Base-by-base conservation (phyloP, 2,888 invertebrate species). In the Tetramorium bicarinatum region DNA sequence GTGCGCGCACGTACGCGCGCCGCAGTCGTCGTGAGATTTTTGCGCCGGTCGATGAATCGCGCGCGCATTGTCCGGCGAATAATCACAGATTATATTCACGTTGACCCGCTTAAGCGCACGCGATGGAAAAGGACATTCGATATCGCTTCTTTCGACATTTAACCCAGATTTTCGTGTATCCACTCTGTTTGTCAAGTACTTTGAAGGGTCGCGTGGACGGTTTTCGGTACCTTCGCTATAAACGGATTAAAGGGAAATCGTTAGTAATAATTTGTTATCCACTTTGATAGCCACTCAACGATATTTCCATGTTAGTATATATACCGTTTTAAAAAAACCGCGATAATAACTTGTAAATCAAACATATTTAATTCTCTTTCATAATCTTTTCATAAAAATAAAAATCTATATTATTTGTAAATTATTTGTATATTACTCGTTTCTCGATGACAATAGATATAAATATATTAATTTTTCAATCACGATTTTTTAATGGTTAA, bases 11-110 rank as follows among this genome's bases (percentile, higher is more conserved):
- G 38, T 44, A 18, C 25, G 41, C 75, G 38, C 62, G 8, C 21
- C 54, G 9, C 47, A 21, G 29, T 49, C 52, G 56, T 47, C 44
- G 29, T 34, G 67, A 29, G 52, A 79, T 52, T 67, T 25, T 80
- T 67, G 21, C 59, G 44, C 56, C 44, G 79, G 38, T 47, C 81
- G 34, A 80, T 54, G 47, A 80, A 9, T 56, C 64, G 47, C 79
- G 67, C 44, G 56, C 56, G 47, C n/a, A 49, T 66, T 49, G 59
- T 59, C 66, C 59, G 41, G 44, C 62, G 62, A 75, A 62, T 72
- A 67, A 72, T 80, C 72, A 9, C 52, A 34, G 72, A 72, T 80
- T 80, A 80, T 72, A 80, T 80, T 72, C 79, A 49, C 79, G 79
- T 59, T 59, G 79, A 59, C 72, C 59, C 72, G 79, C 25, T 79